phyloP scores from a whole-genome alignment of 2,797 vertebrate species.

The Lutjanus campechanus region DNA sequence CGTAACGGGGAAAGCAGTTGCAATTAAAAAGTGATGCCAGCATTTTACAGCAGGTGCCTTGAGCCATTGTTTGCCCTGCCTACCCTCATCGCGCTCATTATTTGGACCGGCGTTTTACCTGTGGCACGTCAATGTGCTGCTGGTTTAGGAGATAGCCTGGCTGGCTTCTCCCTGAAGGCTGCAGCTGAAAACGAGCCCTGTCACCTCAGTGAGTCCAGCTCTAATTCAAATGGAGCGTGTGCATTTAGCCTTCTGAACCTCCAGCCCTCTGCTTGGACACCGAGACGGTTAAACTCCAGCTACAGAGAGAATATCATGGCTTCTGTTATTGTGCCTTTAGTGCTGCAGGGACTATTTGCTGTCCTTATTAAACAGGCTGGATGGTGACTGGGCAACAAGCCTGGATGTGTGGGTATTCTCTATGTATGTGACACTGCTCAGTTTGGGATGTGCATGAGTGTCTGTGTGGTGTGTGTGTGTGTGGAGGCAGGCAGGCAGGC shows the following conservation, averaged over 20 bases:
- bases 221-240: conserved; percentile 70
- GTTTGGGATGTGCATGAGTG: conserved; percentile 38
- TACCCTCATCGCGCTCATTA: conserved; percentile 66
- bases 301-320: conserved; percentile 69
- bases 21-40: conserved; percentile 76
- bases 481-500: conserved; percentile 34
- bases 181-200: conserved; percentile 56
- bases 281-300: conserved; percentile 60
- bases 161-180: conserved; percentile 57
- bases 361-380: conserved; percentile 77
- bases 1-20: conserved; percentile 61
- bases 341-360: conserved; percentile 72
- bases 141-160: conserved; percentile 62
- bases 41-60: conserved; percentile 58
- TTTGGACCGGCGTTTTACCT: conserved; percentile 66
- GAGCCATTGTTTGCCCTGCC: conserved; percentile 74
- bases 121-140: conserved; percentile 49
- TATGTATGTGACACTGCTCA: conserved; percentile 48
- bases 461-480: conserved; percentile 26
- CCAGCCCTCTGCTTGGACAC: conserved; percentile 59
- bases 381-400: conserved; percentile 69
- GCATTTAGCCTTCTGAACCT: conserved; percentile 70
- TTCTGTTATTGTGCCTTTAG: conserved; percentile 68
- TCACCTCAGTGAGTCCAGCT: conserved; percentile 59
- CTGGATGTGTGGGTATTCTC: conserved; percentile 62